Conservation (phyloP, 2,888 invertebrate species). For the Hypena proboscidalis region DNA sequence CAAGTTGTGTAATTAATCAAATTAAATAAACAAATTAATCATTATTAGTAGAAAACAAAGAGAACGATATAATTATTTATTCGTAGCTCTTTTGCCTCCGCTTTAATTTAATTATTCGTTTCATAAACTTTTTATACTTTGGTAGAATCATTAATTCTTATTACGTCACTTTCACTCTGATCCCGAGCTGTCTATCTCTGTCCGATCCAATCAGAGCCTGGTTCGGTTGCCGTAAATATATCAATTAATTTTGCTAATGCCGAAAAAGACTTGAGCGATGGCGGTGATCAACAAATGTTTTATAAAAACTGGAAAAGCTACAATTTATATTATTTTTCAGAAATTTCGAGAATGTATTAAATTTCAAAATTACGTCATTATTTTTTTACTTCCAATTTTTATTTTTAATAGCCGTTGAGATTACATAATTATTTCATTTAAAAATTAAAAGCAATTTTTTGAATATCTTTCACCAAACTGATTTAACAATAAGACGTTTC, state of each 20-base stretch:
- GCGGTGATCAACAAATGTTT: conserved; percentile 24
- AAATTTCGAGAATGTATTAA: no score
- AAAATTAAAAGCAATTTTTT: no score
- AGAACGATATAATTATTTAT: not conserved
- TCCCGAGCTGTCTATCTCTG: conserved; percentile 27
- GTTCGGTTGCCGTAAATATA: conserved; percentile 37
- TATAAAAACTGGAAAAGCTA: conserved; percentile 4
- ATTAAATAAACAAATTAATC: no score
- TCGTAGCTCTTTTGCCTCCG: conserved; percentile 19
- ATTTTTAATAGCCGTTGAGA: no score
- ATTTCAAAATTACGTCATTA: no score
- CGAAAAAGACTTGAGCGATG: conserved; percentile 31
- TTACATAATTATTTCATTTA: no score
- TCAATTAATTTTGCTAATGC: conserved; percentile 43
- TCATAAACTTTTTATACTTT: conserved; percentile 24
- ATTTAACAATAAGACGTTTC: no score
- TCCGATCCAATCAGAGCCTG: conserved; percentile 33
- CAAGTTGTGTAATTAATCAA: no score
- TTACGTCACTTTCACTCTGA: conserved; percentile 23
- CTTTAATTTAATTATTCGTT: conserved; percentile 20
- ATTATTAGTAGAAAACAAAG: not conserved
- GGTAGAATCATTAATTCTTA: conserved; percentile 36
- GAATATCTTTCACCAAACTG: no score
- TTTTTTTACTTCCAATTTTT: no score
- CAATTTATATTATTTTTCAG: no score